Percentiles rank a stretch among this genome's conserved stretches.
phyloP scores from a whole-genome alignment of 1,140 invertebrate species.

The Cyphomyrmex costatus region DNA sequence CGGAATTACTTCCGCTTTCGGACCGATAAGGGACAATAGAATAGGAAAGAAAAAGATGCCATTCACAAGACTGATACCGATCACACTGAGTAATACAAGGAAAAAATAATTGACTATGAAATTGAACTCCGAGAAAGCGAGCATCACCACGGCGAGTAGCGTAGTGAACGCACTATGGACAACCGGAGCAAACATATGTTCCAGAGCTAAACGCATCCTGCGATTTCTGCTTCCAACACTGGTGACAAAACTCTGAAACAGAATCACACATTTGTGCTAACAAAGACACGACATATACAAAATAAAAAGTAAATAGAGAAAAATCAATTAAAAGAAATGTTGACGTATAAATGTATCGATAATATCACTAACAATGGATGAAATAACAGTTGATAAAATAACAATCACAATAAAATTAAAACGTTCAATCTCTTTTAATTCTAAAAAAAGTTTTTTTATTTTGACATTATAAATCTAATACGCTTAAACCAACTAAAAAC shows the following conservation, averaged over 20 bases:
- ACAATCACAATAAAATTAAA: not conserved
- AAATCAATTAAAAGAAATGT: not conserved
- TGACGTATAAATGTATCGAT: not conserved
- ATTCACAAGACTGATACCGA: constrained; percentile 95
- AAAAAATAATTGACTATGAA: constrained; percentile 98
- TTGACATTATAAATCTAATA: constrained; percentile 3
- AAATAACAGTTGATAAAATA: not conserved
- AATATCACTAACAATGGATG: not conserved
- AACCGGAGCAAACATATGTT: constrained; percentile 95
- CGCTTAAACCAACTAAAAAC: not conserved
- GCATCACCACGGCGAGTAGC: constrained; percentile 94
- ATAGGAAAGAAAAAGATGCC: constrained; percentile 98
- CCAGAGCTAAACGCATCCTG: constrained; percentile 92
- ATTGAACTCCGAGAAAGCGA: constrained; percentile 98
- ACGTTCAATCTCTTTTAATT: not conserved
- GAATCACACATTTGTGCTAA: not conserved
- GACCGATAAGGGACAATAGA: constrained; percentile 95
- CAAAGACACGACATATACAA: not conserved
- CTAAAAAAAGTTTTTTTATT: not conserved
- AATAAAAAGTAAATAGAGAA: not conserved
- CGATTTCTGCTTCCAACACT: constrained; percentile 94
- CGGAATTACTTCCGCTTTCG: constrained; percentile 95
- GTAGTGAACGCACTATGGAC: constrained; percentile 95
- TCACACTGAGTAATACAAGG: constrained; percentile 93
- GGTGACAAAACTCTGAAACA: constrained; percentile 94